Evolutionary conservation across 2,113 vertebrate species (phyloP), one percentile per base, ranked within the genome.

Genomic region (Ageneiosus marmoratus): DNA sequence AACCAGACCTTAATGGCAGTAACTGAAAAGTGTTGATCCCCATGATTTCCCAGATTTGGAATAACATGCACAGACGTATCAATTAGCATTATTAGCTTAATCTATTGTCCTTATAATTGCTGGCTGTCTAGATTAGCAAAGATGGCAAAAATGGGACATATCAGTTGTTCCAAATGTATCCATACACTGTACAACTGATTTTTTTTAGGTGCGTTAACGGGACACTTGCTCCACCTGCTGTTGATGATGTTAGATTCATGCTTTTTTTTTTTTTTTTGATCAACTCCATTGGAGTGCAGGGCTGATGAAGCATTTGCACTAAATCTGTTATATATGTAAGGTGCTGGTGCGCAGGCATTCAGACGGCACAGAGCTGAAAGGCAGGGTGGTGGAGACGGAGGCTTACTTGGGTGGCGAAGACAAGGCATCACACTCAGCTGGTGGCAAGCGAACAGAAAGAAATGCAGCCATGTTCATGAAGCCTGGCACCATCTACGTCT

Each of bases 401-500:
- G 96, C 98, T 0, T 99, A 99, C 89, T 90, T 97, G 84, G 97
- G 98, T 46, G 96, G 97, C 0, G 96, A 97, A 34, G 98, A 99
- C 88, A 92, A 94, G 84, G 98, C 98, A 1, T 98, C 98, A 20
- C 98, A 99, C 88, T 99, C 98, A 0, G 95, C 93, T 16, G 97
- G 97, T 1, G 98, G 98, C 74, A 96, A 95, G 87, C 95, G 94
- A 87, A 99, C 97, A 0, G 85, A 94, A 15, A 94, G 98, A 13
- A 99, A 99, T 24, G 86, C 92, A 0, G 95, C 96, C 2, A 99
- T 99, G 98, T 99, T 97, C 91, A 99, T 99, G 98, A 94, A 93
- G 75, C 97, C 98, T 0, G 98, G 98, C 37, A 99, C 98, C 5
- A 93, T 99, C 56, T 99, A 99, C 0, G 97, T 99, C 16, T 99